Evolutionary conservation across 2,797 vertebrate species (phyloP), one percentile per base, ranked within the genome.

Genomic region (Tauraco hartlaubi): DNA sequence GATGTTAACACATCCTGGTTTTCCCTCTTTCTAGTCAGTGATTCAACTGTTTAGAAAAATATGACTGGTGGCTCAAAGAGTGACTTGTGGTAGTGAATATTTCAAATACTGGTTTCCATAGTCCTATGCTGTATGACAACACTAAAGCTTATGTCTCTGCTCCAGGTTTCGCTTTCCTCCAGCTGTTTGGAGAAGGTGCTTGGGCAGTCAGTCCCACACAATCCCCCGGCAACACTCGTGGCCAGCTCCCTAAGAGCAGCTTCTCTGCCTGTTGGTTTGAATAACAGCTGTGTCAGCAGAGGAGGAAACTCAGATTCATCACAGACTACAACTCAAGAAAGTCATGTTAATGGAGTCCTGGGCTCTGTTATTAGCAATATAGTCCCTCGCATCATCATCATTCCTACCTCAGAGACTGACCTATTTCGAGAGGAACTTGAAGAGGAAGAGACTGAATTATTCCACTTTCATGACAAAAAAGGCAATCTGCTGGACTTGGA

Each of bases 361-460:
- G 84, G 92, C 48, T 96, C 95, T 46, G 68, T 85, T 8, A 15
- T 83, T 66, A 97, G 93, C 96, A 28, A 54, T 58, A 76, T 51
- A 19, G 81, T 99, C 55, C 98, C 98, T 46, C 98, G 97, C 69
- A 99, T 99, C 52, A 96, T 99, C 88, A 98, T 99, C 85, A 98
- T 98, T 81, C 98, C 98, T 76, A 98, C 98, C n/a, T 98, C 98
- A 66, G 98, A 99, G 78, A 98, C 96, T 77, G 98, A 97, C 82
- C 94, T 98, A 8, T 97, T 98, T 82, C 96, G 10, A 69, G 85
- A 80, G 29, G 85, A 94, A 51, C 44, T 49, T 14, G 92, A 85
- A 76, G 59, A 97, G 96, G 94, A 97, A 79, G 97, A 96, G 28
- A 55, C 49, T 69, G 90, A 95, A 63, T 91, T 96, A 77, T 96